Conservation (phyloP, 2,113 vertebrate species). For the Formicarius rufipectus region DNA sequence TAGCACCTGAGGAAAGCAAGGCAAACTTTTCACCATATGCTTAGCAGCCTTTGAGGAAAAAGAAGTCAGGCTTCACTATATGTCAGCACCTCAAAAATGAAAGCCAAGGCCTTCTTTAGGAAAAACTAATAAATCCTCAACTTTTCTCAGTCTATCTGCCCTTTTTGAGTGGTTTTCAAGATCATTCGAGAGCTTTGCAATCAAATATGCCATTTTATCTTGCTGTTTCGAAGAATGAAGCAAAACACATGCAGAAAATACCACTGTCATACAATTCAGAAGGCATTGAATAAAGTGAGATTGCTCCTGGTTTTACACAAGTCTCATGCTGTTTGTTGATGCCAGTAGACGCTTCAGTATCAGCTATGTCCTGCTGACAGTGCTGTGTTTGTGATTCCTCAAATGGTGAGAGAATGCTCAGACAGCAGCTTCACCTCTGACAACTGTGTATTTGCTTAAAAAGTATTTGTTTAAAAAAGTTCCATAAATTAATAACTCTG, state of each 20-base stretch:
- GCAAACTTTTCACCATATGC: neutral
- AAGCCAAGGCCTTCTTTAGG: neutral
- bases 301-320: neutral
- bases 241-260: neutral
- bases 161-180: neutral
- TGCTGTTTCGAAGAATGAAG: neutral
- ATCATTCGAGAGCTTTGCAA: neutral
- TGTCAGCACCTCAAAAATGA: neutral
- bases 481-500: neutral
- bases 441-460: neutral
- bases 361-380: neutral
- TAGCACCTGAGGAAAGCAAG: neutral
- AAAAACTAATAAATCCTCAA: neutral
- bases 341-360: neutral
- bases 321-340: neutral
- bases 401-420: neutral
- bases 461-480: neutral
- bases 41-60: neutral
- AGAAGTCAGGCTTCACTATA: neutral
- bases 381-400: neutral
- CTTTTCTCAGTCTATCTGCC: neutral
- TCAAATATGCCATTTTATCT: neutral
- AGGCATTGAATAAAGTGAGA: neutral
- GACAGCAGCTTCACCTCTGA: neutral
- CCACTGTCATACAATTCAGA: neutral